Percentiles rank a stretch among this genome's conserved stretches.
Conservation (phyloP, 2,113 vertebrate genomes). For the Melierax canorus region DNA sequence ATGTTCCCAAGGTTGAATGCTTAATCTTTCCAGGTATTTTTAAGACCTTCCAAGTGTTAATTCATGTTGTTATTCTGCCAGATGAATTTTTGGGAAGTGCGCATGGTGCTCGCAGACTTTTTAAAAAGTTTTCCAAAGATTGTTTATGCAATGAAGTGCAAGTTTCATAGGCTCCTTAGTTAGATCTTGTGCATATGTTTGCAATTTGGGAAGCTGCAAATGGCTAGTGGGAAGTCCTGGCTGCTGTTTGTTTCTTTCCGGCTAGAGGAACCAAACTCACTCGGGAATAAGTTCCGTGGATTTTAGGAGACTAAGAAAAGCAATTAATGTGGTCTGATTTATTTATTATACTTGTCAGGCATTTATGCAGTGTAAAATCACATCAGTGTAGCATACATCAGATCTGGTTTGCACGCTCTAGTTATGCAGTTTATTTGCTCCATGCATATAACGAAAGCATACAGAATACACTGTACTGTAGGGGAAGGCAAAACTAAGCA, state of each 20-base stretch:
- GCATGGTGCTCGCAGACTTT: background rate
- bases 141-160: background rate
- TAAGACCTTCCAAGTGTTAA: background rate
- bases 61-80: background rate
- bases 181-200: background rate
- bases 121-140: background rate
- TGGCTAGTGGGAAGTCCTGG: background rate
- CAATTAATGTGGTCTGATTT: conserved; percentile 3
- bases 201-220: background rate
- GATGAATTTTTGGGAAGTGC: background rate
- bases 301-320: background rate
- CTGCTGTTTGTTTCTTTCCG: background rate
- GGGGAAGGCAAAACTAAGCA: background rate
- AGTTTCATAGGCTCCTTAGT: background rate
- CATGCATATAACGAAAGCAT: background rate
- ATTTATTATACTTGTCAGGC: background rate
- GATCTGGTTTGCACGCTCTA: background rate
- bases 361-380: background rate
- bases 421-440: background rate
- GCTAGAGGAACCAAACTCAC: background rate
- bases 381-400: background rate
- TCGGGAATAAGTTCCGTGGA: background rate
- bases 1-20: background rate
- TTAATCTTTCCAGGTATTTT: background rate
- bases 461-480: background rate